Percentiles rank a stretch among this genome's conserved stretches.
Evolutionary conservation across 1,140 invertebrate species (phyloP).

Genomic region (Spodoptera litura): DNA sequence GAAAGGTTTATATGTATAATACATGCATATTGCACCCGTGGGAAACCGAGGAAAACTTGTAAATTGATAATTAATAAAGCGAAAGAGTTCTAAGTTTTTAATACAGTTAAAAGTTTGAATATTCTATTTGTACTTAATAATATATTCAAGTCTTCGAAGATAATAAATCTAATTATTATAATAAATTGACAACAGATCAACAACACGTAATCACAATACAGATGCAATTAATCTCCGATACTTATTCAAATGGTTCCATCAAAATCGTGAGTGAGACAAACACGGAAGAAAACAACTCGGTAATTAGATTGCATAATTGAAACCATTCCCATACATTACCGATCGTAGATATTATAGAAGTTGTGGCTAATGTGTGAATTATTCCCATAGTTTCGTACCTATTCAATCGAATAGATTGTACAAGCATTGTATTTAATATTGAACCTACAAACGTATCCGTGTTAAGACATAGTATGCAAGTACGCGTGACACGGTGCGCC

Average conservation of each 20-base stretch:
- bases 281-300: slow-evolving; percentile 41
- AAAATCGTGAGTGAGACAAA: slow-evolving; percentile 30
- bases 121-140: no score
- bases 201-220: not conserved
- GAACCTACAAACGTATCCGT: slow-evolving; percentile 6
- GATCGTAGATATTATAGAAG: slow-evolving; percentile 50
- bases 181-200: not conserved
- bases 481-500: not conserved
- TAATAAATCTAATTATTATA: no score
- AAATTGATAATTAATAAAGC: no score
- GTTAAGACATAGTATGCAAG: slow-evolving; percentile 1
- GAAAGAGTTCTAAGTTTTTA: no score
- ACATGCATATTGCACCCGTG: no score
- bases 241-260: slow-evolving; percentile 14
- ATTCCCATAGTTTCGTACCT: slow-evolving; percentile 40
- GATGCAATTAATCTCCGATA: slow-evolving; percentile 13
- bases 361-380: slow-evolving; percentile 48
- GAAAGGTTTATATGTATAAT: no score
- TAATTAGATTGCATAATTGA: slow-evolving; percentile 45
- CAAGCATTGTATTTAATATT: slow-evolving; percentile 25
- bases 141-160: no score
- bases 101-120: no score
- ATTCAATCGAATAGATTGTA: slow-evolving; percentile 33
- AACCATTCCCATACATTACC: slow-evolving; percentile 45
- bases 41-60: no score